phyloP scores from a whole-genome alignment of 1,140 invertebrate species.

The Acromyrmex charruanus region DNA sequence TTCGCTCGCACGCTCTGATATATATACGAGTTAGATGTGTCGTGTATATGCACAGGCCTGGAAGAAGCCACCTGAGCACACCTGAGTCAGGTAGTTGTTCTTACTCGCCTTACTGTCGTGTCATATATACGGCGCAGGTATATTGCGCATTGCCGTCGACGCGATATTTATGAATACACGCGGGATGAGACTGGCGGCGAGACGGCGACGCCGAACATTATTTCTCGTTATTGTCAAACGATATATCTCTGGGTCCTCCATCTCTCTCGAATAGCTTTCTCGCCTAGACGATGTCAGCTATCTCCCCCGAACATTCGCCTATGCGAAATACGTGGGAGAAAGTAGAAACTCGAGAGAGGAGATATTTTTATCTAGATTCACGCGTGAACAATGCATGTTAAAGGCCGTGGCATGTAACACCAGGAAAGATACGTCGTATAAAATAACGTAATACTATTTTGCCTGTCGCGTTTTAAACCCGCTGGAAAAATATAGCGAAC shows the following conservation, averaged over 20 bases:
- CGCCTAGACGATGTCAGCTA: constrained; percentile 2
- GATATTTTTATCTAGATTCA: constrained; percentile 35
- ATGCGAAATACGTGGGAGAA: background rate
- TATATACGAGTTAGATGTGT: constrained; percentile 54
- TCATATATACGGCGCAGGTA: constrained; percentile 15
- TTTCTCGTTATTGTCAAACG: constrained; percentile 48
- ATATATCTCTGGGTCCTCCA: constrained; percentile 44
- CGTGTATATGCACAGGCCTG: background rate
- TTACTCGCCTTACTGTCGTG: background rate
- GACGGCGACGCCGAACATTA: constrained; percentile 42
- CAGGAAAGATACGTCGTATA: constrained; percentile 27
- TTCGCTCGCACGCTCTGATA: constrained; percentile 52
- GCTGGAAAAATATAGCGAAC: constrained; percentile 46
- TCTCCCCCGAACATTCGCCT: constrained; percentile 5
- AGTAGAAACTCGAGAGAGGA: background rate
- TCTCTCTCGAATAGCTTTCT: background rate
- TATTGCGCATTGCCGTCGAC: constrained; percentile 24
- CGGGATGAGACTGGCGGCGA: constrained; percentile 43
- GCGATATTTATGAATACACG: constrained; percentile 69
- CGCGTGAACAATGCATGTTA: constrained; percentile 16
- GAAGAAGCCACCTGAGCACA: constrained; percentile 63
- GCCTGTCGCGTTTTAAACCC: constrained; percentile 5
- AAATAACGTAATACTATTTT: constrained; percentile 22
- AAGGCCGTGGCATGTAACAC: constrained; percentile 9
- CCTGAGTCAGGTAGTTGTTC: constrained; percentile 31